These are phyloP conservation scores for Helogale parvula DNA, from an alignment of 2,113 vertebrate species.

Conservation along the genomic window DNA sequence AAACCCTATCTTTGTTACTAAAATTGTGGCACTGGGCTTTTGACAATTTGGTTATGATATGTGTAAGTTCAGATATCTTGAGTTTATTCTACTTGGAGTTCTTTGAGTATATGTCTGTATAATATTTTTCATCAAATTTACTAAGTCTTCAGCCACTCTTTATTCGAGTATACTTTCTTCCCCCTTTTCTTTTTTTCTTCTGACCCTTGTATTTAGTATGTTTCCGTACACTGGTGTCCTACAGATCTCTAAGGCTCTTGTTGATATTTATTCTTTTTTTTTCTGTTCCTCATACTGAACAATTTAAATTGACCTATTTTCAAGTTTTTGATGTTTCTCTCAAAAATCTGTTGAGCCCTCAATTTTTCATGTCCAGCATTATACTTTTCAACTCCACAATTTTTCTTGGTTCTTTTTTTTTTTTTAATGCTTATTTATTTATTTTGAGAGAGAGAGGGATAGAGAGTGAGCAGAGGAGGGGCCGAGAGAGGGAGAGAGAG, in stretches of 20 bases:
- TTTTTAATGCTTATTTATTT: too few relatives aligned
- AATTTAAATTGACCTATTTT: not conserved
- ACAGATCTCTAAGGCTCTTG: not conserved
- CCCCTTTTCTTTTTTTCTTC: not conserved
- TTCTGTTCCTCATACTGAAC: not conserved
- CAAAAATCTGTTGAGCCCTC: not conserved
- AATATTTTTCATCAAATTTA: not conserved
- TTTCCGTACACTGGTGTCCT: not conserved
- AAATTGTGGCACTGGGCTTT: not conserved
- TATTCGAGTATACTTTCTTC: not conserved
- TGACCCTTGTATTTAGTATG: not conserved
- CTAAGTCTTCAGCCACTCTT: not conserved
- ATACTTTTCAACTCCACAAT: not conserved
- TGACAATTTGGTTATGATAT: not conserved
- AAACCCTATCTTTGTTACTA: not conserved
- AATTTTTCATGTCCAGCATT: not conserved
- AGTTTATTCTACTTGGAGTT: not conserved
- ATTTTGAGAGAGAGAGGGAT: too few relatives aligned
- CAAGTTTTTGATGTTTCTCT: not conserved
- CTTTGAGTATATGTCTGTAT: not conserved
- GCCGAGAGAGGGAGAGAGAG: too few relatives aligned
- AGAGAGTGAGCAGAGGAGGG: too few relatives aligned
- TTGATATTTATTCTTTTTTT: not conserved
- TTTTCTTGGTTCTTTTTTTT: not conserved
- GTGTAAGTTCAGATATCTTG: not conserved